Evolutionary conservation across 2,888 invertebrate species (phyloP), one percentile per base, ranked within the genome.

Genomic region (Lasiommata megera): DNA sequence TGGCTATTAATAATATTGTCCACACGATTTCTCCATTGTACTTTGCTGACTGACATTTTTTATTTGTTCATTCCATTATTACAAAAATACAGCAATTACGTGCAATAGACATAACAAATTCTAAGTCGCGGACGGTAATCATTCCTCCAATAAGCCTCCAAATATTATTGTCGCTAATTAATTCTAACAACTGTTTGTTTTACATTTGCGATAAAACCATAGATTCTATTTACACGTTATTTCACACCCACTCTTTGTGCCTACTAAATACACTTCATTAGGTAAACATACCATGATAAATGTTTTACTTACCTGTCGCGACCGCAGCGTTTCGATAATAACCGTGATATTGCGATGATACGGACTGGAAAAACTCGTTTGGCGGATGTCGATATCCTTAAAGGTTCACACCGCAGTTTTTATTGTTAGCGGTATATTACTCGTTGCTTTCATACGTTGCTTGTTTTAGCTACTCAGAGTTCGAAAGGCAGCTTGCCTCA

Each of bases 311-410:
- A 88, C 86, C 87, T 88, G 89, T 86, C 89, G 87, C 84, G 87
- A 78, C 80, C 86, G 79, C 84, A 80, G 80, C 78, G 86, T 83
- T 88, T 89, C 82, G 85, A 89, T 89, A 88, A 89, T 88, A 89
- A 88, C 88, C 88, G 85, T 89, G 88, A 89, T 90, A 90, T 88
- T 84, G 88, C 87, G 89, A 90, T 88, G 89, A 89, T 89, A 88
- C 86, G 77, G 82, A 90, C 89, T 89, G 88, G 89, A 89, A 89
- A 90, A 89, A 90, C 89, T 89, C 82, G 89, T 89, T 90, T 82
- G 79, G 79, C 78, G 81, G 84, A 86, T 88, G 88, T 87, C 88
- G 87, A 88, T 89, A 89, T 89, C 89, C 89, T 90, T 89, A 84
- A 76, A 84, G 78, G 80, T 78, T 75, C 75, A 77, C 74, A 71